Evolutionary conservation across 2,797 vertebrate species (phyloP).

Genomic region (Tadarida brasiliensis): DNA sequence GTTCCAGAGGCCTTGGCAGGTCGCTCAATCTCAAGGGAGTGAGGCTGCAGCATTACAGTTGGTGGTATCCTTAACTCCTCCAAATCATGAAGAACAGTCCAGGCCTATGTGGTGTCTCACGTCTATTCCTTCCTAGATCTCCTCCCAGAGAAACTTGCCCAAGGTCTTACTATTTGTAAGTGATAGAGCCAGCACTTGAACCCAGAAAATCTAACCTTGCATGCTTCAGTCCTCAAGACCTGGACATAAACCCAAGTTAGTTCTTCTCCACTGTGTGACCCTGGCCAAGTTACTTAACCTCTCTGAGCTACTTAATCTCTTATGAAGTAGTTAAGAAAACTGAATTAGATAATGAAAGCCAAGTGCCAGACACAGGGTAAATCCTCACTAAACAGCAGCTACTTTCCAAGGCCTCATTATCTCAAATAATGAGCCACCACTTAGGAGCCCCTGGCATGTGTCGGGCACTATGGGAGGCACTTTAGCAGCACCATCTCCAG

Average conservation of each 20-base stretch:
- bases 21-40: accelerated
- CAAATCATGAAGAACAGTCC: background rate
- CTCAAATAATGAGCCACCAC: slow-evolving; percentile 6
- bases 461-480: background rate
- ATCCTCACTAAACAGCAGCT: background rate
- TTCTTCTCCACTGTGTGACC: background rate
- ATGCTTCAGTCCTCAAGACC: background rate
- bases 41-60: background rate
- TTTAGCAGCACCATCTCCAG: background rate
- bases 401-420: slow-evolving; percentile 45
- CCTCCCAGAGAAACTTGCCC: background rate
- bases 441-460: background rate
- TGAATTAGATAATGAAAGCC: background rate
- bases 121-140: background rate
- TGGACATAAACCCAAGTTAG: background rate
- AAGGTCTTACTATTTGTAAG: background rate
- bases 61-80: background rate
- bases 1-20: background rate
- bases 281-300: background rate
- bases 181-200: background rate
- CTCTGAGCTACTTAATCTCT: slow-evolving; percentile 11
- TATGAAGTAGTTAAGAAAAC: background rate
- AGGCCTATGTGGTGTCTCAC: background rate
- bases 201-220: background rate
- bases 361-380: slow-evolving; percentile 3